Evolutionary conservation across 2,113 vertebrate genomes (phyloP).

Genomic region (Hyperoodon ampullatus): DNA sequence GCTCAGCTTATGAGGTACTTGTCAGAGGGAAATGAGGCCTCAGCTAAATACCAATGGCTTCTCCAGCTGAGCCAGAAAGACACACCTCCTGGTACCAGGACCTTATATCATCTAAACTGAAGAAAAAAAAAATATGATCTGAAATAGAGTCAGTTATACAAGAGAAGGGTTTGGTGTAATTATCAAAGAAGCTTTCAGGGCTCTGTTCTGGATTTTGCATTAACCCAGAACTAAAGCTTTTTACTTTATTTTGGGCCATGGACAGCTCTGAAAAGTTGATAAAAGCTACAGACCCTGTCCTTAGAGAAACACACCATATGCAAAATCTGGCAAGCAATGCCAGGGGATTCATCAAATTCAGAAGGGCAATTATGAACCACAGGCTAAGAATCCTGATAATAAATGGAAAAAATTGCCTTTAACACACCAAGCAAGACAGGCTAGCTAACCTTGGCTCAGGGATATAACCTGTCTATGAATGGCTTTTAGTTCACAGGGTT

Average conservation of each 20-base stretch:
- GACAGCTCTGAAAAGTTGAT: background rate
- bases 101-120: background rate
- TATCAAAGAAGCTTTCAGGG: background rate
- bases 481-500: background rate
- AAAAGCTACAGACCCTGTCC: background rate
- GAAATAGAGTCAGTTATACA: constrained; percentile 25
- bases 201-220: background rate
- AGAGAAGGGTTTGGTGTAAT: background rate
- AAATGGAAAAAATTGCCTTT: background rate
- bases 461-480: background rate
- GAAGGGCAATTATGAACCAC: background rate
- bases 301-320: background rate
- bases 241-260: background rate
- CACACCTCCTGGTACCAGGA: background rate
- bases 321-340: background rate
- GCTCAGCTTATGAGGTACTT: background rate
- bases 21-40: constrained; percentile 2
- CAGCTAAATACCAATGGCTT: background rate
- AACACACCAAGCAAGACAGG: background rate
- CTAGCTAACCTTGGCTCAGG: background rate
- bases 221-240: background rate
- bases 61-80: background rate
- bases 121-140: background rate
- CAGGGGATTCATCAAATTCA: background rate
- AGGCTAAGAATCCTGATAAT: background rate